Base-by-base conservation (phyloP, 2,113 vertebrate species). In the Romanogobio albipinnatus region DNA sequence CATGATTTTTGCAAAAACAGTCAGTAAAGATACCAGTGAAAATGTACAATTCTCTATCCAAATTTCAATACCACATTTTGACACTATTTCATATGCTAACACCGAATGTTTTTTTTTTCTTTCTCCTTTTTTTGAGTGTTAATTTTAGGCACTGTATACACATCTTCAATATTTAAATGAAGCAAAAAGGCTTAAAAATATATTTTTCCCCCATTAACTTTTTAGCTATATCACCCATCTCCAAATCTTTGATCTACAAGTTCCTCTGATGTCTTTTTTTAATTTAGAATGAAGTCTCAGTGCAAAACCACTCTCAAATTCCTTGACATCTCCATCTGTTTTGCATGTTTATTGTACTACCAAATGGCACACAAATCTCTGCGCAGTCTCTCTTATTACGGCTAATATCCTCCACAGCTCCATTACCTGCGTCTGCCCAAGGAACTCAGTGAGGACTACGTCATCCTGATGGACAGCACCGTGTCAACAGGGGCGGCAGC, bases 381-480 rank as follows among this genome's bases (percentile, higher is more conserved):
- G 24, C 22, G 62, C 33, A 15, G 84, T 58, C 5, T 29, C 14
- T 59, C 36, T 74, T 62, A 29, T 82, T n/a, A 68, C 4, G 15
- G 10, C 9, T 70, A n/a, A 49, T n/a, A 74, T 80, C 19, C 15
- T 84, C 56, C 84, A 33, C 89, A 98, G 97, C 95, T 98, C 1
- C 97, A 97, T 91, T 97, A 97, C 90, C 94, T 97, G 33, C 95
- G 96, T 47, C 92, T 98, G 76, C 97, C 96, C 22, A 96, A 96
- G 92, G 97, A 98, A 90, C 96, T 98, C 91, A 96, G 94, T 0
- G 97, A 98, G 74, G 97, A 98, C 91, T 97, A 97, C 0, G 96
- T 98, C 61, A 96, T 97, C 86, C 93, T 98, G 76, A 97, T 97
- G 97, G 97, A 98, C 94, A 97, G 96, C 94, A 98, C 97, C 0